Evolutionary conservation across 2,113 vertebrate species (phyloP), one percentile per base, ranked within the genome.

Genomic region (Salvelinus alpinus): DNA sequence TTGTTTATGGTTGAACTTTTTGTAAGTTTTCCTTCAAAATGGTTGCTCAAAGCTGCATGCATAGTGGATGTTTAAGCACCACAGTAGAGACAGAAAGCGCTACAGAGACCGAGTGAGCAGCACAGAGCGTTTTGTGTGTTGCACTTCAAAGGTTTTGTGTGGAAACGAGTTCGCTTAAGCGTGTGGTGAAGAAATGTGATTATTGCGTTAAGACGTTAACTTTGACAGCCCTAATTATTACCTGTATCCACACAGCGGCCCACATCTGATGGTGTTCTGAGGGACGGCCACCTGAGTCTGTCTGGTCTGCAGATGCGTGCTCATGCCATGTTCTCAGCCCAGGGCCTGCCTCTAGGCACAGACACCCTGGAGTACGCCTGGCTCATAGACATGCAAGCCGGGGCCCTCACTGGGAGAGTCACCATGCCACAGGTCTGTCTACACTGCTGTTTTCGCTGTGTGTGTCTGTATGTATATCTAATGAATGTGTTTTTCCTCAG

Each of bases 341-440:
- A 99, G 86, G 97, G 97, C 9, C 88, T 99, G 64, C 95, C 96
- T 18, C 82, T 94, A 29, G 96, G 96, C 25, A 96, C 91, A 2
- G 96, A 99, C 76, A 96, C 96, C 0, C 85, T 99, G 73, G 98
- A 99, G 82, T 99, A 99, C 0, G 96, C 97, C 0, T 99, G 98
- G 98, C 91, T 99, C 34, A 98, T 99, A 62, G 98, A 99, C 76
- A 91, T 99, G 70, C 97, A 99, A 87, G 94, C 96, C 20, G 97
- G 98, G n/a, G 94, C 93, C 64, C 94, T 99, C 66, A 96, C 95
- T 2, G 96, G 96, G 78, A 96, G 96, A 87, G 94, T 98, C 82
- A 97, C 96, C 0, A 86, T 96, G 65, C 97, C 97, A 65, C 98
- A 99, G 96, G 98, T 99, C 91, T 59, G 86, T 27, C 16, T 31